These are phyloP conservation scores for Formica exsecta DNA, from an alignment of 1,140 invertebrate species.

Conservation along the genomic window DNA sequence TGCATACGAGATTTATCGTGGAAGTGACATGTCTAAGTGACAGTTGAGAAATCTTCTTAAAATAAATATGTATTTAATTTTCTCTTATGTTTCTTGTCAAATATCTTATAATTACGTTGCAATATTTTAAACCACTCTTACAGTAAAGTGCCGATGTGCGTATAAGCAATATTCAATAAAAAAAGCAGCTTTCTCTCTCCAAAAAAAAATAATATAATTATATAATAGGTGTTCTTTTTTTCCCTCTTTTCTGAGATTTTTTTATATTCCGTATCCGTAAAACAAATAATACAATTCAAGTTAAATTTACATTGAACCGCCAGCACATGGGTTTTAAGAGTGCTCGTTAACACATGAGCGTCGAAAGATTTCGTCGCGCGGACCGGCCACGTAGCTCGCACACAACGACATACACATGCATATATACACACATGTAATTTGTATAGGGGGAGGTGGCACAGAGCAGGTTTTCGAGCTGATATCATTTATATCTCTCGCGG, in stretches of 20 bases:
- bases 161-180: neutral
- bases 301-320: slow-evolving; percentile 18
- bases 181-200: neutral
- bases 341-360: slow-evolving; percentile 44
- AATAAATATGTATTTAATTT: neutral
- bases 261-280: neutral
- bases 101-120: neutral
- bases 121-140: neutral
- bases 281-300: neutral
- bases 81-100: neutral
- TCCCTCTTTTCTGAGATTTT: neutral
- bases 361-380: slow-evolving; percentile 39
- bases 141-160: neutral
- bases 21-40: neutral
- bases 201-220: too few species aligned
- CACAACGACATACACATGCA: too few species aligned
- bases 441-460: slow-evolving; percentile 62
- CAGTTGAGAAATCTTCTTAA: neutral
- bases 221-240: neutral
- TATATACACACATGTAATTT: slow-evolving; percentile 4
- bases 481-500: slow-evolving; percentile 75
- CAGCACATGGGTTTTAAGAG: slow-evolving; percentile 24
- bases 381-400: neutral
- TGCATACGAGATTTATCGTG: neutral
- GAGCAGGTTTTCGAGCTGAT: slow-evolving; percentile 76